Conservation (phyloP, 2,888 invertebrate genomes). For the Drosophila percnosoma region DNA sequence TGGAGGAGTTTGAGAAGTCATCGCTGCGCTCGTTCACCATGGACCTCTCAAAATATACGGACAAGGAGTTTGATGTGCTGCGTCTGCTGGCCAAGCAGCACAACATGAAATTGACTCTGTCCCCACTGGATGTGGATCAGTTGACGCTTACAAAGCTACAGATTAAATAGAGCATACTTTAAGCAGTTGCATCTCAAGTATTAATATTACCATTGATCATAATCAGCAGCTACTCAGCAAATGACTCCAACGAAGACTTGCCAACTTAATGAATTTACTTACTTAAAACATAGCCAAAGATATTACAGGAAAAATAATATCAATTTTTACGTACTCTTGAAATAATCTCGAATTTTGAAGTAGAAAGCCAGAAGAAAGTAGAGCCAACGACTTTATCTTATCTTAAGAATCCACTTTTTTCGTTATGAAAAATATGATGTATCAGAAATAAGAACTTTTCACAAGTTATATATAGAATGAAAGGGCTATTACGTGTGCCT, state of each 20-base stretch:
- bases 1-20: constrained; percentile 38
- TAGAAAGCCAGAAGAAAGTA: not conserved
- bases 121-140: constrained; percentile 49
- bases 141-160: constrained; percentile 49
- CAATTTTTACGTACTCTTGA: not conserved
- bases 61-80: constrained; percentile 42
- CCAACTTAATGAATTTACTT: not conserved
- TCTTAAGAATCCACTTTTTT: not conserved
- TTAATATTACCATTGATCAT: not conserved
- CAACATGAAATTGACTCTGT: constrained; percentile 49
- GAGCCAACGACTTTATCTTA: not conserved
- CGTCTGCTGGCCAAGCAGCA: constrained; percentile 25
- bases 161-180: constrained; percentile 20
- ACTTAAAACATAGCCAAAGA: not conserved
- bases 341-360: not conserved
- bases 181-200: not conserved
- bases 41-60: constrained; percentile 38
- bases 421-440: not conserved
- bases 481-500: not conserved
- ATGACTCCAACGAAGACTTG: constrained; percentile 16
- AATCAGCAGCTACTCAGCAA: not conserved
- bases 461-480: not conserved
- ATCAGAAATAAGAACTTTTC: not conserved
- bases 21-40: constrained; percentile 19
- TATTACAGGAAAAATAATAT: not conserved